Conservation (phyloP, 2,888 invertebrate genomes). For the Tipula vernalis region DNA sequence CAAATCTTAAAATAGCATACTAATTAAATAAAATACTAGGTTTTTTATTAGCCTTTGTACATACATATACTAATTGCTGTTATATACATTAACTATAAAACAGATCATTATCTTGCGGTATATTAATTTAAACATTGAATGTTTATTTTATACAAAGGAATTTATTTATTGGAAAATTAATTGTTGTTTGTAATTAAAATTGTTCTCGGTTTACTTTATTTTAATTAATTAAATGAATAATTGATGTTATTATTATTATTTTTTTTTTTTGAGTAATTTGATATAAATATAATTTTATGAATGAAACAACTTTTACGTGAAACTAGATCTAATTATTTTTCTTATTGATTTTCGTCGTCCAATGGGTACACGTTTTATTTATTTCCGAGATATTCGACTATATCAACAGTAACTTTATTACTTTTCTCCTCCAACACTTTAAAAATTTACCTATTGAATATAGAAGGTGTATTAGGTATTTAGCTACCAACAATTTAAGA, state of each 20-base stretch:
- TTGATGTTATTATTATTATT: not conserved
- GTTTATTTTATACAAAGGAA: not conserved
- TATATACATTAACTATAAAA: not conserved
- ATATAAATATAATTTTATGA: not conserved
- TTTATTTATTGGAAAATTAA: not conserved
- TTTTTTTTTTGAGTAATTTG: not conserved
- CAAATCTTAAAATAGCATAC: not conserved
- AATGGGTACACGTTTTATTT: no score
- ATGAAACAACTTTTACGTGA: no score
- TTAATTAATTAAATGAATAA: not conserved
- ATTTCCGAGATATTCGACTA: no score
- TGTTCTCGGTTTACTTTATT: not conserved
- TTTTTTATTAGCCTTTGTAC: not conserved
- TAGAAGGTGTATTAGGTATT: no score
- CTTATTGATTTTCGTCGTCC: no score
- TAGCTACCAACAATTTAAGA: no score
- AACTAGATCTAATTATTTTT: no score
- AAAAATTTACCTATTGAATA: no score
- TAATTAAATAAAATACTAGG: not conserved
- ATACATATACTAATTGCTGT: not conserved
- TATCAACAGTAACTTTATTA: no score
- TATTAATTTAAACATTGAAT: not conserved
- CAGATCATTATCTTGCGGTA: not conserved
- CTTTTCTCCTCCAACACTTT: no score
- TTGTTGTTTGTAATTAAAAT: not conserved